phyloP scores from a whole-genome alignment of 2,113 vertebrate genomes.

The Rousettus leschenaultii region DNA sequence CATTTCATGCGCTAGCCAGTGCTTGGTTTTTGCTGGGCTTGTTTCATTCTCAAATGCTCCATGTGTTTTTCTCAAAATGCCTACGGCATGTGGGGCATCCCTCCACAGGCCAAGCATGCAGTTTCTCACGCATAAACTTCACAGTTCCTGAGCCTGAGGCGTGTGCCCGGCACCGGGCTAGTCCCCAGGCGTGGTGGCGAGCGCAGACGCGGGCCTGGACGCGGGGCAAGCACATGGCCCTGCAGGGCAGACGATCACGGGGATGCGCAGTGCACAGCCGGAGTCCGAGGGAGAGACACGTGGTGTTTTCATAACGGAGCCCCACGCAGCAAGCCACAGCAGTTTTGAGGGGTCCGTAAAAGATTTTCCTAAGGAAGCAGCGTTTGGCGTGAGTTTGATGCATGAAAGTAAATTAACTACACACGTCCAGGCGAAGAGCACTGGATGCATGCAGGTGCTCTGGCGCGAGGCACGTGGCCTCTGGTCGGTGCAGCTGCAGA shows the following conservation, averaged over 20 bases:
- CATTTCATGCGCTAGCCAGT: not conserved
- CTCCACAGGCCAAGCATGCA: not conserved
- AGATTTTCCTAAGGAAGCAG: not conserved
- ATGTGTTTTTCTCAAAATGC: not conserved
- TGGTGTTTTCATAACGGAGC: not conserved
- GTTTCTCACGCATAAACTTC: not conserved
- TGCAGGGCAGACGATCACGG: rapidly evolving
- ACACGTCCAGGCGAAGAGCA: not conserved
- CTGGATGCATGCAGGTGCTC: not conserved
- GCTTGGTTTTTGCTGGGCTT: not conserved
- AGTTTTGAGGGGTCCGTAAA: too few relatives aligned
- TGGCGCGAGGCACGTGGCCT: rapidly evolving
- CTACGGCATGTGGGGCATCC: not conserved
- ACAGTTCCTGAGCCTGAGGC: not conserved
- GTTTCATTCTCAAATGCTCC: not conserved
- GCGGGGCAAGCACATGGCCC: not conserved
- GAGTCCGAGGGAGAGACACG: not conserved
- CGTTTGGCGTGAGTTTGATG: not conserved
- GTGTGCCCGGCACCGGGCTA: too few relatives aligned
- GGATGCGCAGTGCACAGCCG: too few relatives aligned
- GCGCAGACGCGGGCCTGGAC: not conserved
- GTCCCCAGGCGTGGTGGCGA: not conserved
- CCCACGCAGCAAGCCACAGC: rapidly evolving
- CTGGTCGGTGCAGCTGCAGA: not conserved
- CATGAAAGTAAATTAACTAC: not conserved